A percentile compares a stretch with the other conserved stretches of the same genome.
Conservation (phyloP, 2,113 vertebrate genomes). For the Gyps fulvus region DNA sequence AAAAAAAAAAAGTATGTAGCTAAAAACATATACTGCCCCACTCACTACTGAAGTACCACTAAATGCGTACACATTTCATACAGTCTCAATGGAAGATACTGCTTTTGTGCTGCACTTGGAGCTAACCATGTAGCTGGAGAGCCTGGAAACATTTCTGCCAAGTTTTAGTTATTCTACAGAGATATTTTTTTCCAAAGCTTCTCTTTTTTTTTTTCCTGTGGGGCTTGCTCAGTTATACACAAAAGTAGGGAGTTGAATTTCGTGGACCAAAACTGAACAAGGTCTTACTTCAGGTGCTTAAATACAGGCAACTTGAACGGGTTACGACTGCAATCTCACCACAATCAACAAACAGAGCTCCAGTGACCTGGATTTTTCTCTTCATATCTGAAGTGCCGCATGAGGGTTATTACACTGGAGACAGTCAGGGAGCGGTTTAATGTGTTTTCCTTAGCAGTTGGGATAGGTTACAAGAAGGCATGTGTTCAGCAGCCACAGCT, state of each 20-base stretch:
- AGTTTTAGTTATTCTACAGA: not conserved
- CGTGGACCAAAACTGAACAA: not conserved
- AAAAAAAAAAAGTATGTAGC: not conserved
- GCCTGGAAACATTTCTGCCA: not conserved
- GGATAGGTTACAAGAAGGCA: not conserved
- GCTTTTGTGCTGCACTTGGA: not conserved
- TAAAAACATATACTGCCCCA: not conserved
- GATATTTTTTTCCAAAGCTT: not conserved
- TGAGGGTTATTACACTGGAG: not conserved
- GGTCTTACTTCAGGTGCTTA: not conserved
- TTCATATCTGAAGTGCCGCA: not conserved
- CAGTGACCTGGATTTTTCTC: not conserved
- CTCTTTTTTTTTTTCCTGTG: fast-evolving
- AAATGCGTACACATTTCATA: not conserved
- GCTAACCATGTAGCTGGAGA: not conserved
- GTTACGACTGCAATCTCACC: not conserved
- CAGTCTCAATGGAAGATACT: not conserved
- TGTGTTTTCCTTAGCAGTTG: not conserved
- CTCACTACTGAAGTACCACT: not conserved
- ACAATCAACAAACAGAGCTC: not conserved
- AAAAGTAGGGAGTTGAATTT: not conserved
- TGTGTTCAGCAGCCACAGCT: not conserved
- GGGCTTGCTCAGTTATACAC: not conserved
- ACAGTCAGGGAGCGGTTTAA: not conserved
- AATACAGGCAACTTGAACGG: not conserved